Evolutionary conservation across 1,140 invertebrate genomes (phyloP), one percentile per base, ranked within the genome.

Genomic region (Scaptomyza montana): DNA sequence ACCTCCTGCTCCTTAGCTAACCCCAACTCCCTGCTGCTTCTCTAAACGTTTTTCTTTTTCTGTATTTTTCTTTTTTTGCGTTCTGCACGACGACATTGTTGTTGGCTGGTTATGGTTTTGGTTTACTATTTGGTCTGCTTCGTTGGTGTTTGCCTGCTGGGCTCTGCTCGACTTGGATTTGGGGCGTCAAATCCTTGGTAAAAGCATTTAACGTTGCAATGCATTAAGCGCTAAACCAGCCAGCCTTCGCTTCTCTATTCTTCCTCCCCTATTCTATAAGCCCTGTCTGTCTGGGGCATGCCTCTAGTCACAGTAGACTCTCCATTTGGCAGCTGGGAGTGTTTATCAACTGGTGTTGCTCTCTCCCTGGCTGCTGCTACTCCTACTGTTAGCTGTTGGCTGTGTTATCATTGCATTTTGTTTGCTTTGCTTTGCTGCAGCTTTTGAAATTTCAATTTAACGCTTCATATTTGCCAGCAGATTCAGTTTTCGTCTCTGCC

Each of bases 201-300:
- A 89, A 89, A 89, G 84, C 84, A 89, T 89, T 89, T 84, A 89
- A 70, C 77, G 70, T 78, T 75, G 85, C 64, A 84, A 62, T 89
- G 84, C 84, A 87, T 87, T 87, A 87, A 77, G 84, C 47, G 28
- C 16, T 30, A 55, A 41, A 30, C 56, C 33, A 28, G 19, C 53
- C 54, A 12, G n/a, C 10, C 55, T 33, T 10, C 10, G 21, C 21
- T 25, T 2, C 21, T 25, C 21, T 25, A 25, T 25, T 2, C 21
- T 25, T 25, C 3, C 21, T 4, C 1, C 21, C 21, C 21, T 25
- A 25, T 25, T 25, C 21, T 25, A 25, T 25, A 25, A 25, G 21
- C 21, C 1, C 36, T 50, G 21, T 12, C 46, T 69, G 55, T 63
- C 51, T 51, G 60, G 19, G 13, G 13, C 49, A 16, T 50, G 12